These are phyloP conservation scores for Conus canariensis DNA, from an alignment of 2,888 invertebrate species.

Conservation along the genomic window DNA sequence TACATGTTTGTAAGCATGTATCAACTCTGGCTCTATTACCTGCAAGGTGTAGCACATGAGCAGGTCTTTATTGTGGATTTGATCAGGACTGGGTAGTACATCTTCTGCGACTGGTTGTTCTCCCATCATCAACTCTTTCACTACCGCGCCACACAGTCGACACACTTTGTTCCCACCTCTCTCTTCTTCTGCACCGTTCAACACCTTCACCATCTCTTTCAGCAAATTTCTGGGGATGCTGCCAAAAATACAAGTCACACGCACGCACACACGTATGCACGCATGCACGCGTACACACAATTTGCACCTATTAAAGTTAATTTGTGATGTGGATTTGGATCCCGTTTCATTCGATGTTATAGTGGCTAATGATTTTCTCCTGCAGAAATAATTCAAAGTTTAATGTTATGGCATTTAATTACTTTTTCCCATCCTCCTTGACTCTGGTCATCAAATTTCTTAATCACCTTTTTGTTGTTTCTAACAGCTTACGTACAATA, in stretches of 20 bases:
- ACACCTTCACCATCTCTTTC: slow-evolving; percentile 31
- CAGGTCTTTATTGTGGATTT: slow-evolving; percentile 46
- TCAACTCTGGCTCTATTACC: slow-evolving; percentile 41
- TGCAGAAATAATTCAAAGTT: not conserved
- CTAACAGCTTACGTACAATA: no score
- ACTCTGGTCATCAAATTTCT: no score
- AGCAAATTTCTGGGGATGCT: slow-evolving; percentile 45
- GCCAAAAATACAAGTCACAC: not conserved
- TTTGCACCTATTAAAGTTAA: not conserved
- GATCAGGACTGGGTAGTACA: slow-evolving; percentile 25
- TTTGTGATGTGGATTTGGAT: no score
- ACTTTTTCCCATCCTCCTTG: no score
- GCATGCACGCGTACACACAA: not conserved
- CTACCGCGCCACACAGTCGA: slow-evolving; percentile 63
- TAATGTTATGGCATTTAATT: no score
- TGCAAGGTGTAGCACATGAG: slow-evolving; percentile 53
- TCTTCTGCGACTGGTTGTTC: slow-evolving; percentile 48
- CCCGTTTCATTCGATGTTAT: no score
- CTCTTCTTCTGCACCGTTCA: slow-evolving; percentile 30
- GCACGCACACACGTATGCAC: not conserved
- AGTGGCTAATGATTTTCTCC: no score
- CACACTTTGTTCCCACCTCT: slow-evolving; percentile 52
- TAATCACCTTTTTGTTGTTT: no score
- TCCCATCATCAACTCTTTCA: slow-evolving; percentile 62
- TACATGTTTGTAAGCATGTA: no score